Evolutionary conservation across 37 sponge, comb jelly and placozoan species (phyloP), one percentile per base, ranked within the genome.

Genomic region (Ianthella basta): DNA sequence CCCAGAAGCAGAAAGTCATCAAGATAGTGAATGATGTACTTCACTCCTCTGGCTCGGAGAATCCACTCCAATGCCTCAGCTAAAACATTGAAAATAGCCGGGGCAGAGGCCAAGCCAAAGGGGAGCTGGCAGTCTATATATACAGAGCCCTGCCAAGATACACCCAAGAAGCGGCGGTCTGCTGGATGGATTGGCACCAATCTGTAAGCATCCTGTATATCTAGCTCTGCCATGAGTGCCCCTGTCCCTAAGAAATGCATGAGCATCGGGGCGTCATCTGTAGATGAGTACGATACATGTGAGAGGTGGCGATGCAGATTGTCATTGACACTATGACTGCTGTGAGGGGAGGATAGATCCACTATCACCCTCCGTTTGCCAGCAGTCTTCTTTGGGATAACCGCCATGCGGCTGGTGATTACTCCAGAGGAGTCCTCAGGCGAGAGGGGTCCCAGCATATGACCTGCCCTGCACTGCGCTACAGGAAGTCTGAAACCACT

Each of bases 61-160:
- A 61, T 61, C 63, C 63, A 61, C 27, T 61, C 63, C 63, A 61
- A 10, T 27, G 63, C 63, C 13, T 61, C 63, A 5, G 63, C 63
- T 61, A 61, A 23, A 29, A 12, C 63, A 61, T 27, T 27, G 63
- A 61, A 61, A 10, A 61, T 61, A 10, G 63, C 63, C 8, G 63
- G 63, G 4, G 63, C n/a, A 61, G 63, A 14, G 27, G 63, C 63
- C 12, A 61, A 12, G 25, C 63, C 63, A 25, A 61, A 61, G 4
- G 63, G 63, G 63, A 61, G 63, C 63, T 61, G 63, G 27, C 63
- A 61, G 63, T 61, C 63, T 2, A 61, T 12, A 61, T 61, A 61
- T 23, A 61, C 63, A 23, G n/a, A 25, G 63, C 27, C 27, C 63
- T 61, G 63, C 63, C 63, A 61, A 13, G 63, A 61, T 10, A 61